phyloP scores from a whole-genome alignment of 2,888 invertebrate species.

The Biston stratarius region DNA sequence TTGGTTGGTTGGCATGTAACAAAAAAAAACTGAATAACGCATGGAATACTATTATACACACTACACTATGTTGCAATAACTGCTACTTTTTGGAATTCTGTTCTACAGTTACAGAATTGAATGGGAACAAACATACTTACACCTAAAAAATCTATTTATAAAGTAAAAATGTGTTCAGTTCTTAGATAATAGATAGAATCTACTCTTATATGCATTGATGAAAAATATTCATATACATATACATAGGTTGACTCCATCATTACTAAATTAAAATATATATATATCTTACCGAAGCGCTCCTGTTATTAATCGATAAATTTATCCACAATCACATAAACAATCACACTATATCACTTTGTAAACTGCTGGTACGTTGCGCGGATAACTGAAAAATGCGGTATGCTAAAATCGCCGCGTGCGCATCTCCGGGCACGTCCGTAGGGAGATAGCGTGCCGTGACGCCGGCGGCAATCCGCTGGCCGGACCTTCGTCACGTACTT shows the following conservation, averaged over 20 bases:
- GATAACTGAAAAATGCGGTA: constrained; percentile 29
- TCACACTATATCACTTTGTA: constrained; percentile 4
- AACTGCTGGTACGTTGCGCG: constrained; percentile 32
- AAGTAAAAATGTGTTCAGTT: no score
- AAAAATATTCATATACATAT: no score
- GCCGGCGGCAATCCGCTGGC: constrained; percentile 9
- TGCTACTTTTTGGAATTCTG: no score
- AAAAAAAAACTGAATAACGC: no score
- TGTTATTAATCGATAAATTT: not conserved
- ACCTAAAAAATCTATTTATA: no score
- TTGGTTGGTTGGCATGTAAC: no score
- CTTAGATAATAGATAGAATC: no score
- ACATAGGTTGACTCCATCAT: not conserved
- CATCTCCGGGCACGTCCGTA: constrained; percentile 39
- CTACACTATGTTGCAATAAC: no score
- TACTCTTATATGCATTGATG: no score
- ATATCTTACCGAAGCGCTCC: constrained; percentile 13
- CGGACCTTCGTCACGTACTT: constrained; percentile 56
- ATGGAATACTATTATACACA: no score
- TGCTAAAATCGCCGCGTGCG: constrained; percentile 28
- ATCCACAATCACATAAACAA: constrained; percentile 22
- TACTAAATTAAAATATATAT: not conserved
- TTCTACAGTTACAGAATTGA: no score
- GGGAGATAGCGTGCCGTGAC: constrained; percentile 17
- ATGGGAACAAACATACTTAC: no score